phyloP scores from a whole-genome alignment of 1,140 invertebrate species.

The Leptinotarsa defecta region DNA sequence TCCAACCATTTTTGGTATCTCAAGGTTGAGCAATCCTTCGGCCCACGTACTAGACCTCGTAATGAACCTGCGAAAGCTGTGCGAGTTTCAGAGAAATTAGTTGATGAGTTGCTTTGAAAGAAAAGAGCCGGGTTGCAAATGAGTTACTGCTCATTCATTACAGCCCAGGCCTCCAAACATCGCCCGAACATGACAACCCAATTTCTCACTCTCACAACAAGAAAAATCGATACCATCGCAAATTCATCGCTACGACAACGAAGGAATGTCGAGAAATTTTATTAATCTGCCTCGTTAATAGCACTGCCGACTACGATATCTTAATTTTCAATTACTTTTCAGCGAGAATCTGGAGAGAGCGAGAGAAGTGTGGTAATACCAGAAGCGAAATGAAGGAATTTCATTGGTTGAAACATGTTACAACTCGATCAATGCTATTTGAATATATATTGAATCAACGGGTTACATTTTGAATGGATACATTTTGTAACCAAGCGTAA shows the following conservation, averaged over 20 bases:
- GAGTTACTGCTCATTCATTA: conserved; percentile 53
- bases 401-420: too few relatives aligned
- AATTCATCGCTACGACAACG: background rate
- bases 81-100: conserved; percentile 49
- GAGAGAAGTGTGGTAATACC: background rate
- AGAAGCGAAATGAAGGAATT: background rate
- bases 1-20: too few relatives aligned
- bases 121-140: conserved; percentile 52
- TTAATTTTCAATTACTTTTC: conserved; percentile 9
- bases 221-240: conserved; percentile 28
- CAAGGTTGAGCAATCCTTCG: background rate
- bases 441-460: too few relatives aligned
- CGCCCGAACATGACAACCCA: conserved; percentile 38
- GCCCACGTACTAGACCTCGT: conserved; percentile 25
- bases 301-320: conserved; percentile 1
- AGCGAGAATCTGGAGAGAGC: background rate
- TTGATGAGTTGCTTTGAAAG: conserved; percentile 52
- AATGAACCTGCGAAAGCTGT: conserved; percentile 48
- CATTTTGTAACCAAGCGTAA: too few relatives aligned
- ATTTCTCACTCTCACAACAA: conserved; percentile 30
- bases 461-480: too few relatives aligned
- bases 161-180: conserved; percentile 35
- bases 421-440: too few relatives aligned
- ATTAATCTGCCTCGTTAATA: conserved; percentile 1
- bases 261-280: background rate